These are phyloP conservation scores for Porphyrio hochstetteri DNA, from an alignment of 2,113 vertebrate species.

Conservation along the genomic window DNA sequence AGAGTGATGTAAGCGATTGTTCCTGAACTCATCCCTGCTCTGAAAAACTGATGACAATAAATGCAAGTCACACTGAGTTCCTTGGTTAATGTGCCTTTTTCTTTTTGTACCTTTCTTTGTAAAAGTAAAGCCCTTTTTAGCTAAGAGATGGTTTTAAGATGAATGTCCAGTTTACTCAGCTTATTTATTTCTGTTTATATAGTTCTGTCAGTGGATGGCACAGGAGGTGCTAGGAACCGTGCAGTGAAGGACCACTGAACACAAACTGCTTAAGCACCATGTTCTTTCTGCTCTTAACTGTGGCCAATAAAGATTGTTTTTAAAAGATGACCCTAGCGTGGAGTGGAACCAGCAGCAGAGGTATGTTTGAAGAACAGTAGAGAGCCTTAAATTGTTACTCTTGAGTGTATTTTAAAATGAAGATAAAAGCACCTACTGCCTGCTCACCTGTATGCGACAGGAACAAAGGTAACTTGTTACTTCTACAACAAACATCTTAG, in stretches of 20 bases:
- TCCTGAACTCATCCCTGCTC: constrained; percentile 36
- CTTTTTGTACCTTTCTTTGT: neutral
- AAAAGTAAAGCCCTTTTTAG: neutral
- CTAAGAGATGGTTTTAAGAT: neutral
- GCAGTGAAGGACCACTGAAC: neutral
- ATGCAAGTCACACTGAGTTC: constrained; percentile 21
- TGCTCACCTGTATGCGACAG: neutral
- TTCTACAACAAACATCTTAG: neutral
- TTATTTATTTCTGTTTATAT: constrained; percentile 68
- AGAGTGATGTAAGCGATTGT: neutral
- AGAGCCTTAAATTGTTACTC: neutral
- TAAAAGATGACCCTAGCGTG: neutral
- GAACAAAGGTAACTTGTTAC: neutral
- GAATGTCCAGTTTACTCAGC: neutral
- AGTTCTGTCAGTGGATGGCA: neutral
- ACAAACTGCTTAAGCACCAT: neutral
- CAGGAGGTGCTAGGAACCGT: neutral
- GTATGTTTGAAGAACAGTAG: neutral
- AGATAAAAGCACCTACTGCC: neutral
- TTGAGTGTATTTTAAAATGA: neutral
- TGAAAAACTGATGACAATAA: constrained; percentile 70
- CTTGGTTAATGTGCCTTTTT: constrained; percentile 30
- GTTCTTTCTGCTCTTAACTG: constrained; percentile 34
- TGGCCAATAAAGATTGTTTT: constrained; percentile 76
- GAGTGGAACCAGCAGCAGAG: neutral